A percentile compares a stretch with the other conserved stretches of the same genome.
These are phyloP conservation scores for Chrysina gloriosa DNA, from an alignment of 2,888 invertebrate species.

Conservation along the genomic window DNA sequence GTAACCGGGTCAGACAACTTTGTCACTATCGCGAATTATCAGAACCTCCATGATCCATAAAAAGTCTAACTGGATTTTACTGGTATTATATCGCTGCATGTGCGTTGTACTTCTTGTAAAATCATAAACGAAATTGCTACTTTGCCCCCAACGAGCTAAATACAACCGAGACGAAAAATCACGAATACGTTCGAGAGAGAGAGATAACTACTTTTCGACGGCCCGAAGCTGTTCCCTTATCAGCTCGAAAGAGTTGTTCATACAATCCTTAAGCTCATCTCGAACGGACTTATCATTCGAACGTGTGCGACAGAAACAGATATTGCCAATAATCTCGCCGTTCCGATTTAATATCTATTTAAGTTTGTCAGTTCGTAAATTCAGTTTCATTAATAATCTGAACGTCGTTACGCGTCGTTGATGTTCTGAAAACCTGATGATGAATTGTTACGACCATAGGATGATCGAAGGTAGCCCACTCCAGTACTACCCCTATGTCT, in stretches of 20 bases:
- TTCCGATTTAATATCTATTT: constrained; percentile 20
- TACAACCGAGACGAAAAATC: constrained; percentile 6
- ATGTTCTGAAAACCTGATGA: constrained; percentile 43
- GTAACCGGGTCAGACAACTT: constrained; percentile 36
- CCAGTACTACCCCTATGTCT: constrained; percentile 54
- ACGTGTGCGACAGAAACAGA: constrained; percentile 20
- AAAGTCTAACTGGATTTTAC: constrained; percentile 70
- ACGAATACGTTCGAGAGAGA: neutral
- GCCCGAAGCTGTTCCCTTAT: constrained; percentile 25
- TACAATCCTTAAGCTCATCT: constrained; percentile 21
- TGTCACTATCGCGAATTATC: constrained; percentile 42
- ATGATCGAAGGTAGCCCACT: constrained; percentile 62
- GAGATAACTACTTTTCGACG: neutral
- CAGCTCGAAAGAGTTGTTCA: constrained; percentile 28
- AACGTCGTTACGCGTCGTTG: neutral
- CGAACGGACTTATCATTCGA: constrained; percentile 21
- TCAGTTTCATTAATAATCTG: neutral
- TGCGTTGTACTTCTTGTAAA: constrained; percentile 55
- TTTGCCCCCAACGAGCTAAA: constrained; percentile 56
- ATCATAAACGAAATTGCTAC: constrained; percentile 53
- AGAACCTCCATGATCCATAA: constrained; percentile 72
- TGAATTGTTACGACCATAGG: constrained; percentile 59
- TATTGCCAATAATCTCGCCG: constrained; percentile 16
- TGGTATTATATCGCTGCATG: constrained; percentile 64
- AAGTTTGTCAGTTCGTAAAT: constrained; percentile 2